Conservation (phyloP, 2,113 vertebrate species). For the Poicephalus meyeri region DNA sequence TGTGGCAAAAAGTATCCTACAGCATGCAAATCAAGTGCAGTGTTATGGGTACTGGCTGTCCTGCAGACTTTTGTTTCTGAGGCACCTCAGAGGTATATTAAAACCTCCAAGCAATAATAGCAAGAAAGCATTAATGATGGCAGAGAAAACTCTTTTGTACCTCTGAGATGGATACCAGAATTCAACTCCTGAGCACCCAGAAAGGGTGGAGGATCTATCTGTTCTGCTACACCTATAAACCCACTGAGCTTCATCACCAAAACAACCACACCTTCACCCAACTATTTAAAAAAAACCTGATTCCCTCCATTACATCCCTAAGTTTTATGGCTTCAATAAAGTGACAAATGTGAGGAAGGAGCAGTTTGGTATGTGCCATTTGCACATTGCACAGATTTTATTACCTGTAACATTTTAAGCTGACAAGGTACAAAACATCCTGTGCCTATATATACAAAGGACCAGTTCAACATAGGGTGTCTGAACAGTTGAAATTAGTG, state of each 20-base stretch:
- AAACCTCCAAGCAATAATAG: not conserved
- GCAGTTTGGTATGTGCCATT: conserved; percentile 32
- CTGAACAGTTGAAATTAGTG: not conserved
- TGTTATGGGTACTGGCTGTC: not conserved
- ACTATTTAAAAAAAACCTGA: not conserved
- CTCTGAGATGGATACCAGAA: not conserved
- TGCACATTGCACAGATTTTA: conserved; percentile 44
- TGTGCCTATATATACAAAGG: not conserved
- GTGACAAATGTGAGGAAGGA: conserved; percentile 35
- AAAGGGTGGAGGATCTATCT: not conserved
- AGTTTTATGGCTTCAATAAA: conserved; percentile 49
- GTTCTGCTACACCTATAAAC: not conserved
- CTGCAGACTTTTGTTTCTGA: not conserved
- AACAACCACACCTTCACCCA: not conserved
- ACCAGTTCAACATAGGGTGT: not conserved
- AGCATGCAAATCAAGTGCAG: not conserved
- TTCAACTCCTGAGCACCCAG: not conserved
- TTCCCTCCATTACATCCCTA: not conserved
- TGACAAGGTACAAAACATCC: conserved; percentile 25
- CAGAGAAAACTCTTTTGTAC: not conserved
- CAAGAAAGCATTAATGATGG: not conserved
- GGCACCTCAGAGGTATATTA: not conserved
- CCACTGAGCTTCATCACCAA: not conserved
- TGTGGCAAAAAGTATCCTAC: not conserved
- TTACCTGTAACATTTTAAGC: conserved; percentile 42